Evolutionary conservation across 2,113 vertebrate species (phyloP).

Genomic region (Datnioides undecimradiatus): DNA sequence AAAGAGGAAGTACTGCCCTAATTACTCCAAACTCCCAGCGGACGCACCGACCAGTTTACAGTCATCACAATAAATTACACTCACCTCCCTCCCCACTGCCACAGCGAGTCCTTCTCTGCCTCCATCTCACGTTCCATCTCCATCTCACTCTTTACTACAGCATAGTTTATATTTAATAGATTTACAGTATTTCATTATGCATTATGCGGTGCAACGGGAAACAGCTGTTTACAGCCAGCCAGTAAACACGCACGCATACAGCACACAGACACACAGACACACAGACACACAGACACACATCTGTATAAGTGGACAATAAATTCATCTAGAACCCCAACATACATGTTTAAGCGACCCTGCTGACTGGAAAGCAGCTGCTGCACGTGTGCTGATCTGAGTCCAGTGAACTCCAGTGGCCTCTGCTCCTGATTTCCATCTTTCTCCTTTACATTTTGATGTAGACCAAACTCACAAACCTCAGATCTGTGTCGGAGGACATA

Average conservation of each 20-base stretch:
- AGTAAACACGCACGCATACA: neutral
- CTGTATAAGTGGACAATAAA: neutral
- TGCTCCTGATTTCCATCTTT: too few relatives aligned
- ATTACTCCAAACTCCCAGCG: slow-evolving; percentile 41
- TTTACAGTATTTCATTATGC: slow-evolving; percentile 20
- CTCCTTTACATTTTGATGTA: neutral
- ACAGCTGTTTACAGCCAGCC: slow-evolving; percentile 3
- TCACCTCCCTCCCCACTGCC: slow-evolving; percentile 25
- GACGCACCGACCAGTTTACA: slow-evolving; percentile 52
- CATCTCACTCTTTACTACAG: slow-evolving; percentile 9
- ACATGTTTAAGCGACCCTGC: neutral
- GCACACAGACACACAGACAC: slow-evolving; percentile 10
- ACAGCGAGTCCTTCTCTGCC: slow-evolving; percentile 7
- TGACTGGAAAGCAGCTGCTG: neutral
- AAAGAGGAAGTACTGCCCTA: slow-evolving; percentile 34
- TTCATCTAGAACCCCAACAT: neutral
- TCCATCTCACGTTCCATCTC: neutral
- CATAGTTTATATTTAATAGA: neutral
- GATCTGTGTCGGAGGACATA: neutral
- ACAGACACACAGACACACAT: slow-evolving; percentile 13
- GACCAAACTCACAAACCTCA: neutral
- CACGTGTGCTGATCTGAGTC: neutral
- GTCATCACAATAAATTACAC: slow-evolving; percentile 53
- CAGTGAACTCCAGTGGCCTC: too few relatives aligned
- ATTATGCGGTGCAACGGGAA: neutral